Evolutionary conservation across 2,113 vertebrate genomes (phyloP).

Genomic region (Centropristis striata): DNA sequence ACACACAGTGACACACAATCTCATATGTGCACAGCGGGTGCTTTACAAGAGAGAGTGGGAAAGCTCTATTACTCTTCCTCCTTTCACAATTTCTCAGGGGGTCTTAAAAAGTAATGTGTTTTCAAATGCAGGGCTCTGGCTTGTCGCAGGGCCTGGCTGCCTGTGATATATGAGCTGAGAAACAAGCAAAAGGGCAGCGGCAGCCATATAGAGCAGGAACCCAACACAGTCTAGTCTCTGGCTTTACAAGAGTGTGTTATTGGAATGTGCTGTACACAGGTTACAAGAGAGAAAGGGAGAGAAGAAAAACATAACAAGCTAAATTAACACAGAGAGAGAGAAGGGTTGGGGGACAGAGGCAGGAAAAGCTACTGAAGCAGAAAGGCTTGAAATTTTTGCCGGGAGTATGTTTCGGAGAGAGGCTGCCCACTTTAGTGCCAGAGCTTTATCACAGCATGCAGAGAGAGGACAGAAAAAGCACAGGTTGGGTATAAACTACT

Average conservation of each 20-base stretch:
- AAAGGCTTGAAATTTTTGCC: background rate
- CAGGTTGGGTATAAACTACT: background rate
- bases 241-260: conserved; percentile 23
- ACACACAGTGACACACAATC: conserved; percentile 44
- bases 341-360: accelerated
- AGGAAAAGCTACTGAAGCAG: background rate
- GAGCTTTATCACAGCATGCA: background rate
- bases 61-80: conserved; percentile 78
- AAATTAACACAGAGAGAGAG: background rate
- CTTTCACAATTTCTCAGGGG: conserved; percentile 76
- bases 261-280: background rate
- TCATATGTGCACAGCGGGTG: conserved; percentile 63
- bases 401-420: background rate
- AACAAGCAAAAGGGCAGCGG: conserved; percentile 49
- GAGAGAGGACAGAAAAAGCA: background rate
- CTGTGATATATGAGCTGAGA: conserved; percentile 70
- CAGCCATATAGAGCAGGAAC: conserved; percentile 12
- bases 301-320: background rate
- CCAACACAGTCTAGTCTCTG: background rate
- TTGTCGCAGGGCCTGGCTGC: conserved; percentile 51
- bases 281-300: background rate
- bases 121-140: conserved; percentile 76
- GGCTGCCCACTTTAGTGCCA: background rate
- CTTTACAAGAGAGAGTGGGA: conserved; percentile 68
- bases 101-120: conserved; percentile 82